Evolutionary conservation across 2,113 vertebrate species (phyloP).

Genomic region (Hippopotamus amphibius): DNA sequence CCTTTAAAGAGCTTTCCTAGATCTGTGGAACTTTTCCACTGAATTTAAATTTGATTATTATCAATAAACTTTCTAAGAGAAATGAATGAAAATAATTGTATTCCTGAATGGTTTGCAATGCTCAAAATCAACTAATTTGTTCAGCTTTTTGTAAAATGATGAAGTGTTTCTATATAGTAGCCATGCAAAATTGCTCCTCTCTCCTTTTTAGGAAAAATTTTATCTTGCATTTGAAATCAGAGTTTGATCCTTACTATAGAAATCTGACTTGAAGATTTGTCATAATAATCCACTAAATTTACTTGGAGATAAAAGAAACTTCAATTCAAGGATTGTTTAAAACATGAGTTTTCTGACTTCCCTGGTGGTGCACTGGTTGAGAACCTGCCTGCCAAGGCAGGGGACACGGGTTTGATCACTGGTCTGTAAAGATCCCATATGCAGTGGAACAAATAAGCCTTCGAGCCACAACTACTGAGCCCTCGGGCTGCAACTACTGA

Average conservation of each 20-base stretch:
- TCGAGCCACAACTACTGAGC: not conserved
- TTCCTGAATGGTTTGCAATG: not conserved
- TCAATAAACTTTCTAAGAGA: not conserved
- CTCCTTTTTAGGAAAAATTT: not conserved
- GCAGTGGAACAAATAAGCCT: not conserved
- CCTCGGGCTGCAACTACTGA: accelerated
- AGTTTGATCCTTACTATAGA: not conserved
- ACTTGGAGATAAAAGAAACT: not conserved
- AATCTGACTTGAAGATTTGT: not conserved
- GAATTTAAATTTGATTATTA: not conserved
- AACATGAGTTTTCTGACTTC: not conserved
- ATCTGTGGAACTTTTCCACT: not conserved
- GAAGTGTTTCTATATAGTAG: not conserved
- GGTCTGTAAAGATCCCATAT: not conserved
- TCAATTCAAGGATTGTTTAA: conserved; percentile 18
- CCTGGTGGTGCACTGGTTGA: not conserved
- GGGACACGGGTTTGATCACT: not conserved
- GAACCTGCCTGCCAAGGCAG: not conserved
- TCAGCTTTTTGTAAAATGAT: not conserved
- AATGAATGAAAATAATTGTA: conserved; percentile 1
- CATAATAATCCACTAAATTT: not conserved
- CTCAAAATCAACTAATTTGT: not conserved
- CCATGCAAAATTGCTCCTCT: not conserved
- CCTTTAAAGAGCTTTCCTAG: not conserved
- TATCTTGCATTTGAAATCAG: not conserved